These are phyloP conservation scores for Prunella strophiata DNA, from an alignment of 2,797 vertebrate species.

Conservation along the genomic window DNA sequence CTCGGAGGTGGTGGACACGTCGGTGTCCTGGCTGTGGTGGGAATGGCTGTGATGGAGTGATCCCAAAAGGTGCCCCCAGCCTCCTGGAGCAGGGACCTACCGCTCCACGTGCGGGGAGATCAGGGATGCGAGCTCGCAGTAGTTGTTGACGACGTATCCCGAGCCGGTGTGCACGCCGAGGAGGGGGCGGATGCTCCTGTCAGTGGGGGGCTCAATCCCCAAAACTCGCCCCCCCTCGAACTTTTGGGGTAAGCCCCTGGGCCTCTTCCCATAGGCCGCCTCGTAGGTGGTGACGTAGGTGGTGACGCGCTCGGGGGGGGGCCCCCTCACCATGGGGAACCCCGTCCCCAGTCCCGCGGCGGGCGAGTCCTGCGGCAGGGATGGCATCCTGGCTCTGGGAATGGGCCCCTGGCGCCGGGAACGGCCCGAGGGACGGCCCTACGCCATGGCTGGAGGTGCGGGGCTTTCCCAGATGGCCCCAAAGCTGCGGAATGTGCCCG, in stretches of 20 bases:
- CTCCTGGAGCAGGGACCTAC: background rate
- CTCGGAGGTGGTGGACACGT: slow-evolving; percentile 25
- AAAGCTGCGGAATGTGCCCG: background rate
- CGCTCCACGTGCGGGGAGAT: background rate
- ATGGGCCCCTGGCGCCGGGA: background rate
- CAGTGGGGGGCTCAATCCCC: fast-evolving
- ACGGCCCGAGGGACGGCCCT: fast-evolving
- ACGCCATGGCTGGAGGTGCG: background rate
- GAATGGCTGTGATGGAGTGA: fast-evolving
- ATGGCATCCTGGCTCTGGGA: background rate
- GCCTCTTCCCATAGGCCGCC: background rate
- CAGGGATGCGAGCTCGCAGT: background rate
- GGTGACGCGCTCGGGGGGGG: slow-evolving; percentile 34
- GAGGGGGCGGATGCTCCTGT: background rate
- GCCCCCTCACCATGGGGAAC: slow-evolving; percentile 36
- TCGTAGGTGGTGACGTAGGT: slow-evolving; percentile 72
- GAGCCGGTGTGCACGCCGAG: background rate
- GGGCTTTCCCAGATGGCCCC: fast-evolving
- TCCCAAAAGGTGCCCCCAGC: fast-evolving
- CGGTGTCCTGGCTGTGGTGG: background rate
- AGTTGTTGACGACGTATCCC: slow-evolving; percentile 68
- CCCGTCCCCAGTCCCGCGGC: fast-evolving
- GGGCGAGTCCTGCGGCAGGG: background rate
- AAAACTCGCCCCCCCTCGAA: fast-evolving
- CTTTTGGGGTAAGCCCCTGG: background rate